A percentile compares a stretch with the other conserved stretches of the same genome.
Conservation (phyloP, 35 echinoderm and acorn worm species). For the Heliocidaris tuberculata region DNA sequence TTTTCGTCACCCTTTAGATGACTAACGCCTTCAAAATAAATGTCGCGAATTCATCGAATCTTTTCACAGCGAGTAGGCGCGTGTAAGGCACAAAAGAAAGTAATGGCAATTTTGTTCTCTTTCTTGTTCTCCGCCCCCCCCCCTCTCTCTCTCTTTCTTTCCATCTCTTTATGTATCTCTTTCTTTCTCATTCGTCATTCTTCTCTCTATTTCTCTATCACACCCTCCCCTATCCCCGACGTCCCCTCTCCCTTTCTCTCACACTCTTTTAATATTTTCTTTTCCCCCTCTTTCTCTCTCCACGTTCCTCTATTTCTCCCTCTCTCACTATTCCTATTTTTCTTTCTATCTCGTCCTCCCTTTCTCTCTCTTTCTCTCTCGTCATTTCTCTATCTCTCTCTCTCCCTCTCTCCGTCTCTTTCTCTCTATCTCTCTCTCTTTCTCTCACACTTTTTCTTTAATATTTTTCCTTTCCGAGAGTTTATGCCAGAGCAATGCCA, state of each 20-base stretch:
- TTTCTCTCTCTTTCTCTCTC: too few relatives aligned
- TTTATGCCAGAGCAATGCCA: too few relatives aligned
- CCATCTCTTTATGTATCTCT: neutral
- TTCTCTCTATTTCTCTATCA: neutral
- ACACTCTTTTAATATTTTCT: too few relatives aligned
- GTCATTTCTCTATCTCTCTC: too few relatives aligned
- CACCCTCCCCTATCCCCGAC: too few relatives aligned
- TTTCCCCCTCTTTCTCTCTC: too few relatives aligned
- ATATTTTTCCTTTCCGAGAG: too few relatives aligned
- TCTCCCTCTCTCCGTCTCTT: neutral
- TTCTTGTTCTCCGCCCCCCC: too few relatives aligned
- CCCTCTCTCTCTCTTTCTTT: too few relatives aligned
- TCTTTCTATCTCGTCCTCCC: neutral
- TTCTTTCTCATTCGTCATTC: neutral
- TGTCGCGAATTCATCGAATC: neutral
- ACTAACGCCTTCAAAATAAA: neutral
- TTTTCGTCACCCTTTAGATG: neutral
- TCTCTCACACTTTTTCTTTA: too few relatives aligned
- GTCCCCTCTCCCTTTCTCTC: neutral
- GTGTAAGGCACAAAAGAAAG: too few relatives aligned
- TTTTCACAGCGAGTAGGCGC: neutral
- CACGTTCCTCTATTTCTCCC: neutral
- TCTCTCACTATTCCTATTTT: neutral
- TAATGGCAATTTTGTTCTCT: too few relatives aligned
- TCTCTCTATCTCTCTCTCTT: neutral